Evolutionary conservation across 2,113 vertebrate genomes (phyloP).

Genomic region (Ursus arctos): DNA sequence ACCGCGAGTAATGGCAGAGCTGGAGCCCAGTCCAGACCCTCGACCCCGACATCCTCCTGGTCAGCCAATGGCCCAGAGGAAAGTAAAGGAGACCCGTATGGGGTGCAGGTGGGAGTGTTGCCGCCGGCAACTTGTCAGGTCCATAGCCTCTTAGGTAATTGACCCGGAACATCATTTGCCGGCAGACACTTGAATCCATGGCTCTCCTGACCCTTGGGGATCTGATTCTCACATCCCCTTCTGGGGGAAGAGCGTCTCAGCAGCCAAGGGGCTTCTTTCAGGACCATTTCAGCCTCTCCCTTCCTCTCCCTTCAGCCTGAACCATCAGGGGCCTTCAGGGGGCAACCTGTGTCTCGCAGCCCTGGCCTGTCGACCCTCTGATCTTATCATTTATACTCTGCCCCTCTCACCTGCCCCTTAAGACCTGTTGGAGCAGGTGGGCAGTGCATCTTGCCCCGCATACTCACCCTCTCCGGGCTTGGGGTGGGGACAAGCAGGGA

Average conservation of each 20-base stretch:
- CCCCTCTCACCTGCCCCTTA: not conserved
- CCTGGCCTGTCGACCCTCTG: constrained; percentile 6
- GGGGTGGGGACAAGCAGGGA: not conserved
- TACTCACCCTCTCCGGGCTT: not conserved
- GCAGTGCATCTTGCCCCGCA: constrained; percentile 8
- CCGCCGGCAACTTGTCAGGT: not conserved
- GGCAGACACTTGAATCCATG: rapidly evolving
- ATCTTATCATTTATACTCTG: not conserved
- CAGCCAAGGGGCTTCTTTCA: not conserved
- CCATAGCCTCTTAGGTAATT: not conserved
- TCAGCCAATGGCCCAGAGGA: not conserved
- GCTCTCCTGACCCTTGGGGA: rapidly evolving
- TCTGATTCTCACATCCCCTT: not conserved
- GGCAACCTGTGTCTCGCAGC: not conserved
- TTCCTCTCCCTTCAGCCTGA: not conserved
- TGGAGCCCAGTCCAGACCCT: not conserved
- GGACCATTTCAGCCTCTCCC: not conserved
- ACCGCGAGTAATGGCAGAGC: rapidly evolving
- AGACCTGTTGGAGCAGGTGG: not conserved
- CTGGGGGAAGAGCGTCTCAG: rapidly evolving
- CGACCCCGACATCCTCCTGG: rapidly evolving
- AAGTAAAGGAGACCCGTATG: rapidly evolving
- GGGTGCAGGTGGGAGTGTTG: rapidly evolving
- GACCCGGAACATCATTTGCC: too few relatives aligned
- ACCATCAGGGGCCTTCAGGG: not conserved